These are phyloP conservation scores for Escarpia spicata DNA, from an alignment of 2,888 invertebrate genomes.

Conservation along the genomic window DNA sequence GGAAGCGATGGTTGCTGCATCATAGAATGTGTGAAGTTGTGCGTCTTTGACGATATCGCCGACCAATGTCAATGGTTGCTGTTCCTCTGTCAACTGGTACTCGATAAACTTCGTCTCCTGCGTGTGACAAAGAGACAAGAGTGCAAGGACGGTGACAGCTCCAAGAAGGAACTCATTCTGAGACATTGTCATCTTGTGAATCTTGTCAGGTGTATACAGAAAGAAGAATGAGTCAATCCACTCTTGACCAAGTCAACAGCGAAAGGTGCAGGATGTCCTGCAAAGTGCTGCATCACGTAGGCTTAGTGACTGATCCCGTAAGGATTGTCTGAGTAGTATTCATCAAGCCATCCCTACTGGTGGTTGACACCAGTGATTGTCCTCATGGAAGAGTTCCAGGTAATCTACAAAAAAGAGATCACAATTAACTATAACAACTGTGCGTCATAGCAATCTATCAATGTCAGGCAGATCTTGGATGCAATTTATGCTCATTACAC, in stretches of 20 bases:
- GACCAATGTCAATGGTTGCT: constrained; percentile 34
- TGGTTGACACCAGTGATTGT: too few relatives aligned
- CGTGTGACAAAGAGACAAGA: neutral
- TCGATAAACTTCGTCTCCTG: neutral
- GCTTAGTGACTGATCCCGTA: neutral
- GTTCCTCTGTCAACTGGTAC: constrained; percentile 36
- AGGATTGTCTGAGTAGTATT: neutral
- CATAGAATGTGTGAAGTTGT: constrained; percentile 33
- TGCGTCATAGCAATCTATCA: too few relatives aligned
- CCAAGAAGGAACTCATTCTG: neutral
- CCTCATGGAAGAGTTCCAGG: neutral
- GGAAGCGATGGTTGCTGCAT: constrained; percentile 20
- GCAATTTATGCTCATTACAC: too few relatives aligned
- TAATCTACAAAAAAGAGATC: neutral
- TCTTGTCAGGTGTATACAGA: neutral
- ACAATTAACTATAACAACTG: neutral
- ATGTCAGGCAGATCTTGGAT: too few relatives aligned
- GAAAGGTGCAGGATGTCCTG: neutral
- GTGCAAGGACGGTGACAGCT: neutral
- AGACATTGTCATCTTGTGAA: neutral
- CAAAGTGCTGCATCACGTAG: neutral
- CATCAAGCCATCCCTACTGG: too few relatives aligned
- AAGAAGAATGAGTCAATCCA: neutral
- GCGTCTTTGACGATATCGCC: constrained; percentile 41
- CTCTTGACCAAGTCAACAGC: neutral